Percentiles rank a stretch among this genome's conserved stretches.
Evolutionary conservation across 2,797 vertebrate genomes (phyloP).

Genomic region (Ibycter americanus): DNA sequence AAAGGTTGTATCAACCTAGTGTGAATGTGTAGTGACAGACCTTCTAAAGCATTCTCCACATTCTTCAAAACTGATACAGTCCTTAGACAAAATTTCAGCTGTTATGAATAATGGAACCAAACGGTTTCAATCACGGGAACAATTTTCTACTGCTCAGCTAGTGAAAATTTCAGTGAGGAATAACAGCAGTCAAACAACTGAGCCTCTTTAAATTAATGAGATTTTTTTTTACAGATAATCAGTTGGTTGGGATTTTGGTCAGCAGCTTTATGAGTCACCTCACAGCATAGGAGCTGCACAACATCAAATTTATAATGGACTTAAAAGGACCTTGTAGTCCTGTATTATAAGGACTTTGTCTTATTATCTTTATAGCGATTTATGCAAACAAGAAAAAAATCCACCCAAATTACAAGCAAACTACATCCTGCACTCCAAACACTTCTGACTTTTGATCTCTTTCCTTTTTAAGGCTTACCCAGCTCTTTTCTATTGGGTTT

Average conservation of each 20-base stretch:
- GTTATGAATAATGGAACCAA: not conserved
- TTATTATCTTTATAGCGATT: not conserved
- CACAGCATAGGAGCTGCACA: not conserved
- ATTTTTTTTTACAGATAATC: not conserved
- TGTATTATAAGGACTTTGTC: not conserved
- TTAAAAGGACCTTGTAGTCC: not conserved
- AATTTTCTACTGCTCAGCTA: not conserved
- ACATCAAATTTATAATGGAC: not conserved
- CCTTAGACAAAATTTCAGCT: constrained; percentile 2
- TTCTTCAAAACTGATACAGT: not conserved
- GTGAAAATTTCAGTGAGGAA: not conserved
- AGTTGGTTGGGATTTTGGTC: not conserved
- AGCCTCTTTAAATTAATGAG: not conserved
- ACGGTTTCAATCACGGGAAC: not conserved
- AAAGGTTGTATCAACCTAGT: not conserved
- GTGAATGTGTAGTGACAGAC: not conserved
- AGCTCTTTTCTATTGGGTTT: not conserved
- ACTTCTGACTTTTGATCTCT: not conserved
- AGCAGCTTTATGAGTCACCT: not conserved
- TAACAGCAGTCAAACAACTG: not conserved
- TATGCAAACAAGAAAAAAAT: not conserved
- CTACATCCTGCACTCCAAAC: not conserved
- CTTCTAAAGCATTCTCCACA: not conserved
- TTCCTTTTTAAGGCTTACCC: not conserved
- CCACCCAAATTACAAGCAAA: not conserved